Evolutionary conservation across 2,113 vertebrate genomes (phyloP).

Genomic region (Cranoglanis bouderius): DNA sequence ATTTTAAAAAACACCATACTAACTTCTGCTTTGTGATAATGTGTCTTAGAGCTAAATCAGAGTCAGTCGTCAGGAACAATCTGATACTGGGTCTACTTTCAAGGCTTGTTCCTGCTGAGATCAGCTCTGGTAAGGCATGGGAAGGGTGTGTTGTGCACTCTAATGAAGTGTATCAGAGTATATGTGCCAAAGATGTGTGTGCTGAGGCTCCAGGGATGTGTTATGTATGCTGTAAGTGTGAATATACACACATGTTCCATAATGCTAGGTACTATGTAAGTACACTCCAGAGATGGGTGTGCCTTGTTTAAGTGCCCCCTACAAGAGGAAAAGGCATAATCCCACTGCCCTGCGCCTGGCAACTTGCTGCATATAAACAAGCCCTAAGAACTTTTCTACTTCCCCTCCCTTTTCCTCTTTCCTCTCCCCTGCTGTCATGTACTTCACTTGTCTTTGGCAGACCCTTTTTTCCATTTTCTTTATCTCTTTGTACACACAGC

Average conservation of each 20-base stretch:
- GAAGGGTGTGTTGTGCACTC: slow-evolving; percentile 22
- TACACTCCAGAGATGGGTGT: slow-evolving; percentile 30
- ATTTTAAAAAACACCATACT: not conserved
- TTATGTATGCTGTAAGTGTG: slow-evolving; percentile 5
- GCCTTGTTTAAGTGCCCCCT: slow-evolving; percentile 24
- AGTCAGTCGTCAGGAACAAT: not conserved
- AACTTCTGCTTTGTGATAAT: not conserved
- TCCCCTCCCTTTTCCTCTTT: slow-evolving; percentile 15
- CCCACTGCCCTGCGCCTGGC: slow-evolving; percentile 37
- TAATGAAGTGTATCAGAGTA: slow-evolving; percentile 44
- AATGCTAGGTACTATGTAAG: slow-evolving; percentile 19
- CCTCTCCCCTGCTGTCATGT: slow-evolving; percentile 1
- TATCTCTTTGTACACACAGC: slow-evolving; percentile 11
- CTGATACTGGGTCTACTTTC: not conserved
- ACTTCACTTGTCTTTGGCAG: slow-evolving; percentile 19
- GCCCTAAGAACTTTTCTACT: slow-evolving; percentile 22
- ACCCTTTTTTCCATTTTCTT: slow-evolving; percentile 17
- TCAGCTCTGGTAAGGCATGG: not conserved
- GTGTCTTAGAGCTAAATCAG: not conserved
- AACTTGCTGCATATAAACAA: slow-evolving; percentile 24
- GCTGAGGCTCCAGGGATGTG: slow-evolving; percentile 8
- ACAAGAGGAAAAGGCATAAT: slow-evolving; percentile 28
- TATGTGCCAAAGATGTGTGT: slow-evolving; percentile 22
- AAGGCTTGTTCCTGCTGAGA: slow-evolving; percentile 11
- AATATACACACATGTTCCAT: slow-evolving; percentile 16